Conservation (phyloP, 2,797 vertebrate genomes). For the Xiphophorus birchmanni region DNA sequence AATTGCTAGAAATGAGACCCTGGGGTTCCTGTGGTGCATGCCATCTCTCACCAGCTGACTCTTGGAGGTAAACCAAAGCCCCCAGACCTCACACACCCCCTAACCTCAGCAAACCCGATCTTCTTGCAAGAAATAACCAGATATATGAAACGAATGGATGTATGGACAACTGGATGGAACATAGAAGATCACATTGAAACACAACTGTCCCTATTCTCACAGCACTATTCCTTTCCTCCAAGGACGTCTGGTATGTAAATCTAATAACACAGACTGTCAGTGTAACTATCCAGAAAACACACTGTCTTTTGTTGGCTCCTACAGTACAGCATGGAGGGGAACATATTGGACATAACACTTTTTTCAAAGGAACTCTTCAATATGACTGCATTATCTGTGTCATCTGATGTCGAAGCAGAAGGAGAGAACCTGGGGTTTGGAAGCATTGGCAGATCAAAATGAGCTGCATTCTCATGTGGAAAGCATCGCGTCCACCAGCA, state of each 20-base stretch:
- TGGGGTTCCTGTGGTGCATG: background rate
- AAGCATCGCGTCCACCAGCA: slow-evolving; percentile 71
- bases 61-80: background rate
- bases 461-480: slow-evolving; percentile 72
- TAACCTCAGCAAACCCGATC: background rate
- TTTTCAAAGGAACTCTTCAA: slow-evolving; percentile 1
- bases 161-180: slow-evolving; percentile 14
- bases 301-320: slow-evolving; percentile 60
- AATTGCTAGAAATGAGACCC: background rate
- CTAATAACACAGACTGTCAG: slow-evolving; percentile 66
- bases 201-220: slow-evolving; percentile 60
- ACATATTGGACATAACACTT: slow-evolving; percentile 13
- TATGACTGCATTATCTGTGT: slow-evolving; percentile 32
- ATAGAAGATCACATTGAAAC: slow-evolving; percentile 54
- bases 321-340: slow-evolving; percentile 50
- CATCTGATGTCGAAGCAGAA: slow-evolving; percentile 30
- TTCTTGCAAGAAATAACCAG: background rate
- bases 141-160: background rate
- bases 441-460: slow-evolving; percentile 68
- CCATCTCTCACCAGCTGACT: background rate
- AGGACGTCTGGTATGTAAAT: slow-evolving; percentile 69
- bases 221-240: slow-evolving; percentile 51
- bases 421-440: slow-evolving; percentile 65
- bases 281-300: slow-evolving; percentile 52
- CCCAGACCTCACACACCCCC: background rate